Evolutionary conservation across 2,113 vertebrate species (phyloP).

Genomic region (Azemiops feae): DNA sequence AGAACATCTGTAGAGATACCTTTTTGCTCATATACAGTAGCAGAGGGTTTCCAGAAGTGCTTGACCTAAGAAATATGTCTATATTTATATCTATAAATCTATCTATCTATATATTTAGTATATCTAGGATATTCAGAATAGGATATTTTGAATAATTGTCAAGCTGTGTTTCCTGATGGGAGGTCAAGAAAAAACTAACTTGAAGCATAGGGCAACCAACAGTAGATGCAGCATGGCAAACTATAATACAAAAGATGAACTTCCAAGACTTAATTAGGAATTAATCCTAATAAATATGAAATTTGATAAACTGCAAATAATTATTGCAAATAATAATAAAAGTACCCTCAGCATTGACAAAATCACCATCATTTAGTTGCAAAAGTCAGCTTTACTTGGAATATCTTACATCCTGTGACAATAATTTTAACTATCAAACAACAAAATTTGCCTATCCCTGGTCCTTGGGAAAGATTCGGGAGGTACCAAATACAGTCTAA

Average conservation of each 20-base stretch:
- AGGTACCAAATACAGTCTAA: not conserved
- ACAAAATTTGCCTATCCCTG: not conserved
- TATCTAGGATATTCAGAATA: not conserved
- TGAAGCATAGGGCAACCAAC: not conserved
- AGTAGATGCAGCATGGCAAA: not conserved
- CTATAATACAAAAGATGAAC: not conserved
- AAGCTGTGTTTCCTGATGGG: not conserved
- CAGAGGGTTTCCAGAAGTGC: not conserved
- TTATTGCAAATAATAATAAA: not conserved
- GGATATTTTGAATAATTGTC: not conserved
- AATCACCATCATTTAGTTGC: not conserved
- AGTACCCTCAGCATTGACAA: not conserved
- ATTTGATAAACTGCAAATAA: not conserved
- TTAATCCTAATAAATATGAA: not conserved
- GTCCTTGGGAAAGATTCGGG: not conserved
- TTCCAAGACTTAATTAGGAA: not conserved
- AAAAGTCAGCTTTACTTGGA: not conserved
- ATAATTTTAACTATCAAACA: not conserved
- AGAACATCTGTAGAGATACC: not conserved
- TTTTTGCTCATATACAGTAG: not conserved
- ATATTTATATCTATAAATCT: not conserved
- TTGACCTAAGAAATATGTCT: not conserved
- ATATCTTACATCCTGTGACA: not conserved
- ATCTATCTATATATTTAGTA: too few species aligned
- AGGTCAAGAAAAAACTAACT: not conserved